Base-by-base conservation (phyloP, 2,888 invertebrate genomes). In the Leptothorax acervorum region DNA sequence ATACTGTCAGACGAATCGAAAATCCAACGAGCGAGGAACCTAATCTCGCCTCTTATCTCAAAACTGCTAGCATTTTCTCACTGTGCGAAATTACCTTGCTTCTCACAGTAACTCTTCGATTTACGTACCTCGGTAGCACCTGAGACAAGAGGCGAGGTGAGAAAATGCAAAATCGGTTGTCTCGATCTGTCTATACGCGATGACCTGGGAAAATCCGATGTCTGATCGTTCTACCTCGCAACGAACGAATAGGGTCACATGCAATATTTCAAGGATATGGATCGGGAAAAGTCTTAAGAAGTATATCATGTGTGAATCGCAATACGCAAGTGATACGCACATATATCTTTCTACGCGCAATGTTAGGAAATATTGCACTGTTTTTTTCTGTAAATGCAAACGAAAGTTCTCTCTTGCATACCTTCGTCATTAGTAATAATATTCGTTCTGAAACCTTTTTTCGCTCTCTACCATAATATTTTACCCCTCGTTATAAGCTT, bases 51-150 rank as follows among this genome's bases (percentile, higher is more conserved):
- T 84, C 23, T 48, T 78, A 53, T 73, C 57, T 35, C 78, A 85
- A 15, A 65, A 48, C 71, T 82, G 63, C 82, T 62, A 87, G 83
- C 73, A 73, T 86, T 85, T 86, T 81, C 73, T 74, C 84, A 82
- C 73, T 81, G 60, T 71, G 85, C 65, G 74, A 83, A 86, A 88
- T 88, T 85, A 85, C 57, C 81, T 42, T 81, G 63, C 75, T 53
- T 68, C 65, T 76, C 79, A 31, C 79, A 31, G 55, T 55, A 81
- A 75, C 81, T 78, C 65, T 81, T 83, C 85, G 86, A 88, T 86
- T 86, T 81, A 73, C 81, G 53, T 86, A 70, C 9, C 57, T 70
- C 73, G 60, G 28, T 68, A 57, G 68, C 86, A 74, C 76, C 86
- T 68, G 82, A 85, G 88, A 84, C 86, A 84, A 83, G 75, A 57